These are phyloP conservation scores for Centroberyx gerrardi DNA, from an alignment of 2,797 vertebrate species.

Conservation along the genomic window DNA sequence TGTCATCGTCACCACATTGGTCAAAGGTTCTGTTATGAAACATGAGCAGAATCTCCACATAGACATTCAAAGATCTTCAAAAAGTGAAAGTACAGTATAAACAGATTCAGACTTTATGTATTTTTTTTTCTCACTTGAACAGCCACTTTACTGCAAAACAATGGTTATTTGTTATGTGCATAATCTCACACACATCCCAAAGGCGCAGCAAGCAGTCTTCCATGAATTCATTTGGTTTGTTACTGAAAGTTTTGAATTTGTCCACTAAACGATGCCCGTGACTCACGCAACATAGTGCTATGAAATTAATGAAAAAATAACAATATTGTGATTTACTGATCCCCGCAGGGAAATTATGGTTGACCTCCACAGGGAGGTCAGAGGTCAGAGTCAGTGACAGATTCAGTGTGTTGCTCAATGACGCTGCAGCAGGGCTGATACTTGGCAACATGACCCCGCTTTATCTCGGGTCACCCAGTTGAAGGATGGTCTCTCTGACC, in stretches of 20 bases:
- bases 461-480: neutral
- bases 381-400: neutral
- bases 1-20: too few relatives aligned
- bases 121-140: neutral
- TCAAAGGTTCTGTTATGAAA: too few relatives aligned
- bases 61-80: slow-evolving; percentile 11
- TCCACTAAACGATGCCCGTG: too few relatives aligned
- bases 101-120: neutral
- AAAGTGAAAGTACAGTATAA: neutral
- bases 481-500: neutral
- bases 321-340: too few relatives aligned
- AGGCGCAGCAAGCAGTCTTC: neutral
- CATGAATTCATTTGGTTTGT: slow-evolving; percentile 15
- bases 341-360: neutral
- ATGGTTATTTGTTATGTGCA: slow-evolving; percentile 17
- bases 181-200: slow-evolving; percentile 4
- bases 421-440: neutral
- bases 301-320: too few relatives aligned
- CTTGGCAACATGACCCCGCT: neutral
- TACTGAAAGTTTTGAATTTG: too few relatives aligned
- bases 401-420: too few relatives aligned
- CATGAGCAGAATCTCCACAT: neutral
- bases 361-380: too few relatives aligned
- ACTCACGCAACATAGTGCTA: too few relatives aligned
- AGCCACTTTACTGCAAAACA: neutral